These are phyloP conservation scores for Pediacus dermestoides DNA, from an alignment of 2,888 invertebrate genomes.

Conservation along the genomic window DNA sequence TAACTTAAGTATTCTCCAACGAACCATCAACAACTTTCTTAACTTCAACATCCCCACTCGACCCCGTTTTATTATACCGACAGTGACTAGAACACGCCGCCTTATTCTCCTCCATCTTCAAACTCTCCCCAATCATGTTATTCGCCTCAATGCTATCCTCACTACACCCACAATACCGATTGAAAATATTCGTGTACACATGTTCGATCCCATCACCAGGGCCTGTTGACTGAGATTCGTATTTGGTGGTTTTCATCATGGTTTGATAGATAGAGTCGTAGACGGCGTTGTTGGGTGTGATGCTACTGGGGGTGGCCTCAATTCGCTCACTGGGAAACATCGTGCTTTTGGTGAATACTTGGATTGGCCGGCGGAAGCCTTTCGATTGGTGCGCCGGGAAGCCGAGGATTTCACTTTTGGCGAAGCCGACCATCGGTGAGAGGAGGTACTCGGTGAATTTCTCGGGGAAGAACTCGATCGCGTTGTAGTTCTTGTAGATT, in stretches of 20 bases:
- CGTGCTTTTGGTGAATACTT: slow-evolving; percentile 52
- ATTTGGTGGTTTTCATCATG: slow-evolving; percentile 31
- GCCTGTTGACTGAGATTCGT: slow-evolving; percentile 29
- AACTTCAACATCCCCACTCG: not conserved
- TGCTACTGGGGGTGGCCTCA: slow-evolving; percentile 37
- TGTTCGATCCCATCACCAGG: slow-evolving; percentile 28
- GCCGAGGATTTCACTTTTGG: slow-evolving; percentile 81
- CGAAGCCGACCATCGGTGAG: slow-evolving; percentile 87
- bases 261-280: slow-evolving; percentile 25
- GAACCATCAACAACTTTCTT: slow-evolving; percentile 14
- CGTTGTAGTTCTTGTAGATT: slow-evolving; percentile 80
- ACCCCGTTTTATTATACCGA: slow-evolving; percentile 2
- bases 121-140: slow-evolving; percentile 24
- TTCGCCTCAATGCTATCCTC: slow-evolving; percentile 33
- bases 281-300: slow-evolving; percentile 29
- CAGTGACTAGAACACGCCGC: slow-evolving; percentile 9
- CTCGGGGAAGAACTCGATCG: slow-evolving; percentile 85
- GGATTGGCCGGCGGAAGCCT: slow-evolving; percentile 84
- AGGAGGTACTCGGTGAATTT: slow-evolving; percentile 91
- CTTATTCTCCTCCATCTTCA: slow-evolving; percentile 20
- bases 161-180: slow-evolving; percentile 28
- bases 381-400: slow-evolving; percentile 74
- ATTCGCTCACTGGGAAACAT: slow-evolving; percentile 49
- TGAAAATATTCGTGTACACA: slow-evolving; percentile 35
- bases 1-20: slow-evolving; percentile 20